Percentiles rank a stretch among this genome's conserved stretches.
Evolutionary conservation across 1,140 invertebrate species (phyloP).

Genomic region (Nymphalis io): DNA sequence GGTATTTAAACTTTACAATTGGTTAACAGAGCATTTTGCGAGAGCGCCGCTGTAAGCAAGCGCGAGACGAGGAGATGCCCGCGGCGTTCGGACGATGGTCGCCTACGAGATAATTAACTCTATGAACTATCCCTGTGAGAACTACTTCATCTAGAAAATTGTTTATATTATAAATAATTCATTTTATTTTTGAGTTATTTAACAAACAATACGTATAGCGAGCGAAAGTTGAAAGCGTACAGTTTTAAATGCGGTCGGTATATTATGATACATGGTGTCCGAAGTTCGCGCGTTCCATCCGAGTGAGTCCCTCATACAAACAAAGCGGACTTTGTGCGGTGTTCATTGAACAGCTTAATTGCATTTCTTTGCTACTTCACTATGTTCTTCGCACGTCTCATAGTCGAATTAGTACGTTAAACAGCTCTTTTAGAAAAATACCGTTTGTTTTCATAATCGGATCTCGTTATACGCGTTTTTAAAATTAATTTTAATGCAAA

Average conservation of each 20-base stretch:
- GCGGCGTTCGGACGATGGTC: conserved; percentile 59
- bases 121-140: conserved; percentile 66
- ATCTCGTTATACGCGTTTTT: not conserved
- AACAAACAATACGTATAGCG: conserved; percentile 12
- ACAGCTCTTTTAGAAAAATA: conserved; percentile 25
- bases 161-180: conserved; percentile 65
- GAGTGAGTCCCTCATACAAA: conserved; percentile 56
- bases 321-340: conserved; percentile 61
- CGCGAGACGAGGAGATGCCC: conserved; percentile 46
- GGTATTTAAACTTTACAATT: conserved; percentile 73
- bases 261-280: conserved; percentile 38
- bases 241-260: conserved; percentile 28
- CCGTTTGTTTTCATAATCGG: conserved; percentile 4
- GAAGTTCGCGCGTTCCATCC: conserved; percentile 48
- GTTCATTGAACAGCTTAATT: conserved; percentile 76
- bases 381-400: conserved; percentile 51
- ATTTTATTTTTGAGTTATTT: conserved; percentile 10
- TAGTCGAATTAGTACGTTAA: conserved; percentile 55
- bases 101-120: conserved; percentile 75
- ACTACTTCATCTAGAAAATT: conserved; percentile 68
- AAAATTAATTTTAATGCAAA: not conserved
- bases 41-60: conserved; percentile 60
- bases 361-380: conserved; percentile 65
- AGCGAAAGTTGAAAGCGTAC: not conserved
- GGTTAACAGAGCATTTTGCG: conserved; percentile 71